Evolutionary conservation across 2,888 invertebrate species (phyloP).

Genomic region (Rhorus exstirpatorius): DNA sequence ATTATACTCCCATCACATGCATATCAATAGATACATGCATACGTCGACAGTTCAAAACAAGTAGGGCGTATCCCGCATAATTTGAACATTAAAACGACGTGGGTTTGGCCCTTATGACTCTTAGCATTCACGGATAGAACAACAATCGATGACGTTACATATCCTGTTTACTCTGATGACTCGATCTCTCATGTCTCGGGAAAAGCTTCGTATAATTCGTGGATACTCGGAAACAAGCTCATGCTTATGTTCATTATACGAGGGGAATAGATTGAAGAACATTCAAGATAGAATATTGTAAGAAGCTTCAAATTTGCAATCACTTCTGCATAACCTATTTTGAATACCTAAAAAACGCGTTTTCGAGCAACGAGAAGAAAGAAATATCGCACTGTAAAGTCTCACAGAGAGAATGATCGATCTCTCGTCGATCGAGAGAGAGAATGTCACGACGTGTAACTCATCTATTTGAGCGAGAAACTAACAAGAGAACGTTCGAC

Average conservation of each 20-base stretch:
- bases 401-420: too few species aligned
- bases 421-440: too few species aligned
- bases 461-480: too few species aligned
- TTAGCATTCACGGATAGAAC: background rate
- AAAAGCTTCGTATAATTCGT: background rate
- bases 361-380: too few species aligned
- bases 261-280: background rate
- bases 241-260: background rate
- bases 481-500: too few species aligned
- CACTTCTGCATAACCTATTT: too few species aligned
- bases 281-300: background rate
- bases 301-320: too few species aligned
- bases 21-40: background rate
- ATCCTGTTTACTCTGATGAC: background rate
- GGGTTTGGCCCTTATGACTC: background rate
- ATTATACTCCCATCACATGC: slow-evolving; percentile 36
- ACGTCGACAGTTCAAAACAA: background rate
- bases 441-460: too few species aligned
- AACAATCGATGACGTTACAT: background rate
- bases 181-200: background rate
- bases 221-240: background rate
- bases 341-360: too few species aligned
- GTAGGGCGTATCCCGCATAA: background rate
- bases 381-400: too few species aligned
- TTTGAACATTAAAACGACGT: background rate